Conservation (phyloP, 1,140 invertebrate species). For the Tyrophagus putrescentiae region DNA sequence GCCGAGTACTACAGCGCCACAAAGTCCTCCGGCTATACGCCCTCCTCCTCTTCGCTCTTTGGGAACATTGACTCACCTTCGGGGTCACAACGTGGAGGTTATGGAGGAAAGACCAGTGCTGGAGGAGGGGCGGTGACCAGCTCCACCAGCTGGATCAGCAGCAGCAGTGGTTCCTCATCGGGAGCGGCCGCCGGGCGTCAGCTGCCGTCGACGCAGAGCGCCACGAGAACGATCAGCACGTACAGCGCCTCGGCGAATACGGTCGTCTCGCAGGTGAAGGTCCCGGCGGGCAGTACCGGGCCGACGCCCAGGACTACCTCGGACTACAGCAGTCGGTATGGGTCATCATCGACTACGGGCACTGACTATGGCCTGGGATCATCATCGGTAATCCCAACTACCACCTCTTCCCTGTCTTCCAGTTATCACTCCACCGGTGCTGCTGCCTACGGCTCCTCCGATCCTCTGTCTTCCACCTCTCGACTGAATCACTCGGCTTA, state of each 20-base stretch:
- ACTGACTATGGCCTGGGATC: too few species aligned
- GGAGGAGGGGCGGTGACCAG: neutral
- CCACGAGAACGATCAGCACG: neutral
- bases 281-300: neutral
- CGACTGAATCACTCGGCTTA: too few species aligned
- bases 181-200: neutral
- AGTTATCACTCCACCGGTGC: too few species aligned
- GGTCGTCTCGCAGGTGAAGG: neutral
- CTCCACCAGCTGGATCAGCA: neutral
- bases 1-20: neutral
- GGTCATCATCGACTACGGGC: too few species aligned
- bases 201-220: conserved; percentile 7
- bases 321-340: too few species aligned
- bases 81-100: neutral
- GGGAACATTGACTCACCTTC: conserved; percentile 1
- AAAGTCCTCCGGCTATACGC: neutral
- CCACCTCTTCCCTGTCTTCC: too few species aligned
- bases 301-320: too few species aligned
- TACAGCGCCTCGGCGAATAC: neutral
- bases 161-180: neutral
- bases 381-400: too few species aligned
- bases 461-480: too few species aligned
- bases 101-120: neutral
- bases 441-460: too few species aligned
- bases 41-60: neutral